phyloP scores from a whole-genome alignment of 2,888 invertebrate genomes.

The Trichogramma dendrolimi region DNA sequence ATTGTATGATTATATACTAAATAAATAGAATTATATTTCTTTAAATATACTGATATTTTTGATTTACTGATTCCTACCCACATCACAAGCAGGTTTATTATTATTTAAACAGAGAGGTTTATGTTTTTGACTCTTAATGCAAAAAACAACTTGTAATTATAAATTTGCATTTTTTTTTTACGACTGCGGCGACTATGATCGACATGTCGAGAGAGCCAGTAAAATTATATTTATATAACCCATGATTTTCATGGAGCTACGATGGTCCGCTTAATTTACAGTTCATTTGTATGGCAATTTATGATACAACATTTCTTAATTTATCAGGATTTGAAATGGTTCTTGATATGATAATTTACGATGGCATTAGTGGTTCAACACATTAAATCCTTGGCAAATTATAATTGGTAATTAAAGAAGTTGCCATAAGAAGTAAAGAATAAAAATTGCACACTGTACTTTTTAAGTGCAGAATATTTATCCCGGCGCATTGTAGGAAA shows the following conservation, averaged over 20 bases:
- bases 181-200: too few species aligned
- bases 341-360: conserved; percentile 75
- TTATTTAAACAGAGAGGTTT: too few species aligned
- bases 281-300: conserved; percentile 89
- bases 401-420: neutral
- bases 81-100: too few species aligned
- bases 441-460: conserved; percentile 41
- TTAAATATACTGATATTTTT: too few species aligned
- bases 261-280: conserved; percentile 91
- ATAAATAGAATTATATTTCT: too few species aligned
- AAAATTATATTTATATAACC: conserved; percentile 52
- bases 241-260: conserved; percentile 81
- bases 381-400: conserved; percentile 61
- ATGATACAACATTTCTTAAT: conserved; percentile 74
- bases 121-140: too few species aligned
- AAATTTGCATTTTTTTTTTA: too few species aligned
- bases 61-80: too few species aligned
- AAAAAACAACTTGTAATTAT: too few species aligned
- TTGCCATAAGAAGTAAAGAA: neutral
- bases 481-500: conserved; percentile 79
- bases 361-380: conserved; percentile 74
- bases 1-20: too few species aligned
- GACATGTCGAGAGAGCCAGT: too few species aligned
- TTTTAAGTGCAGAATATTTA: conserved; percentile 83
- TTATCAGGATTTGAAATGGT: conserved; percentile 69